These are phyloP conservation scores for Calycopis cecrops DNA, from an alignment of 1,140 invertebrate genomes.

Conservation along the genomic window DNA sequence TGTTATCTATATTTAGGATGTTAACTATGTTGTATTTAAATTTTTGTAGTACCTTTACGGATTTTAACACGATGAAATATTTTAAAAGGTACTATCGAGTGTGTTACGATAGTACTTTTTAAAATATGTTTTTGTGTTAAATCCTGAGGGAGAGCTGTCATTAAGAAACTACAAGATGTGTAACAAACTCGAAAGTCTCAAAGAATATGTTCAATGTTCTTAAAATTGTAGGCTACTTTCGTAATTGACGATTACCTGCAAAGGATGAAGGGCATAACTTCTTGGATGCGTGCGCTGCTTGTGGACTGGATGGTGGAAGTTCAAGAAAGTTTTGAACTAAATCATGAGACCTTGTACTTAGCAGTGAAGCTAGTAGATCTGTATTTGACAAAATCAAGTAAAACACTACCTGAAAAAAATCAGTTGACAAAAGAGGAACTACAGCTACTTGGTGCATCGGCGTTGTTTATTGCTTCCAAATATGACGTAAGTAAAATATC, in stretches of 20 bases:
- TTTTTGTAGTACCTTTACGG: too few species aligned
- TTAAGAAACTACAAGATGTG: too few species aligned
- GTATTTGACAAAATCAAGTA: conserved; percentile 80
- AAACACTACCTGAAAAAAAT: conserved; percentile 65
- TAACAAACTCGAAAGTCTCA: too few species aligned
- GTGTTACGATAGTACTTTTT: too few species aligned
- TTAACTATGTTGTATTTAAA: too few species aligned
- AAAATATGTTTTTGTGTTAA: too few species aligned
- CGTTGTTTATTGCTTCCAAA: conserved; percentile 96
- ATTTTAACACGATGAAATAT: too few species aligned
- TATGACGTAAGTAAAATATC: conserved; percentile 86
- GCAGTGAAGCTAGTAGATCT: conserved; percentile 96
- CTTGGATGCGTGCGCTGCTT: conserved; percentile 92
- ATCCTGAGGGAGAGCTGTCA: too few species aligned
- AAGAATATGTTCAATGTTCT: conserved; percentile 10
- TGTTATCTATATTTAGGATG: too few species aligned
- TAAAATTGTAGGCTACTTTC: conserved; percentile 56
- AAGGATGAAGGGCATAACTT: conserved; percentile 83
- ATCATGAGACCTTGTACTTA: conserved; percentile 98
- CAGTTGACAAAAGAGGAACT: conserved; percentile 83
- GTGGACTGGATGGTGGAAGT: conserved; percentile 99
- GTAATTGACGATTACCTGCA: conserved; percentile 88
- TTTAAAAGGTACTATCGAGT: too few species aligned
- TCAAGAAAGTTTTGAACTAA: conserved; percentile 97
- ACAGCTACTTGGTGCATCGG: conserved; percentile 93